phyloP scores from a whole-genome alignment of 2,113 vertebrate genomes.

The Dicaeum eximium region DNA sequence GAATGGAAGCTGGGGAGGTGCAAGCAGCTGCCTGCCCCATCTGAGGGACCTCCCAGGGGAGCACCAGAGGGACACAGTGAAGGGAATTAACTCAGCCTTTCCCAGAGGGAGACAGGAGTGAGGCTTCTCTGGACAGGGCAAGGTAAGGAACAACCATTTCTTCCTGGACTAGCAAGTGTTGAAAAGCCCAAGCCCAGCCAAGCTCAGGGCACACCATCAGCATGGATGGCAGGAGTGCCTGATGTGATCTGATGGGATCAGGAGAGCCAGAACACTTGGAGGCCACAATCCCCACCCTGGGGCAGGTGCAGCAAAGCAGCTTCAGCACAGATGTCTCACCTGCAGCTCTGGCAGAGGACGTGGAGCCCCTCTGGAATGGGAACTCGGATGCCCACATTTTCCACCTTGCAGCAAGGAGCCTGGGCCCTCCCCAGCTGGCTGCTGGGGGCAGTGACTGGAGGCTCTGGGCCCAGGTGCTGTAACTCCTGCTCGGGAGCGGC shows the following conservation, averaged over 20 bases:
- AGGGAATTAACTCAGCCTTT: slow-evolving; percentile 60
- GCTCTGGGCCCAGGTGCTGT: background rate
- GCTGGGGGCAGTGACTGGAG: background rate
- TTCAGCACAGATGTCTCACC: slow-evolving; percentile 29
- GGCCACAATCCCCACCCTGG: background rate
- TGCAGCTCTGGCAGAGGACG: slow-evolving; percentile 45
- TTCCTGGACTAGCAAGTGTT: background rate
- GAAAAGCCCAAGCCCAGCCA: background rate
- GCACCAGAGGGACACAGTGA: slow-evolving; percentile 17
- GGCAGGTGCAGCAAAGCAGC: background rate
- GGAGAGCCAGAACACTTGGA: background rate
- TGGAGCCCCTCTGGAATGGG: slow-evolving; percentile 3
- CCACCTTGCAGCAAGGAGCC: slow-evolving; percentile 8
- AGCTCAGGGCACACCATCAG: background rate
- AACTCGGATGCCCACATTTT: slow-evolving; percentile 9
- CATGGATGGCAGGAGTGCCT: background rate
- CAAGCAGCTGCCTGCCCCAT: background rate
- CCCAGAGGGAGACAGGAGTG: slow-evolving; percentile 67
- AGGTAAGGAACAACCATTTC: background rate
- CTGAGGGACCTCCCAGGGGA: slow-evolving; percentile 51
- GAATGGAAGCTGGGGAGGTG: background rate
- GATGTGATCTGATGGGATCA: rapidly evolving
- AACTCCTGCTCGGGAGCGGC: background rate
- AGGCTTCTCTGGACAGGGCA: slow-evolving; percentile 42
- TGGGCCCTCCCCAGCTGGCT: background rate